phyloP scores from a whole-genome alignment of 2,888 invertebrate genomes.

The Brachylomia viminalis region DNA sequence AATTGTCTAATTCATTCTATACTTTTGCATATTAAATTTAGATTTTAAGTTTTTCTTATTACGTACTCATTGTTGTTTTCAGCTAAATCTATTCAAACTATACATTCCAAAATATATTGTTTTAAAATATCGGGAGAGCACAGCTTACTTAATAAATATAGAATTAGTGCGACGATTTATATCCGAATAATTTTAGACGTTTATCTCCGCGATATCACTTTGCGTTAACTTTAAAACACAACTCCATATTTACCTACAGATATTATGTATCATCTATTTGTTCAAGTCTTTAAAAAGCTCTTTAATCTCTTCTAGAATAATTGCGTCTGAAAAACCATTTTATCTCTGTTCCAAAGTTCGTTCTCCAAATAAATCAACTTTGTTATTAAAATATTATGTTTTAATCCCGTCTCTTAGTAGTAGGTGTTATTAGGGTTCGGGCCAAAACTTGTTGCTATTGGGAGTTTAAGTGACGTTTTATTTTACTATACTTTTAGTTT shows the following conservation, averaged over 20 bases:
- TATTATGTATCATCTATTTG: not conserved
- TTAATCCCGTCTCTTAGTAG: slow-evolving; percentile 21
- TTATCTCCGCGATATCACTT: too few relatives aligned
- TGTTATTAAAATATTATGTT: slow-evolving; percentile 15
- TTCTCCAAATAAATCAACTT: slow-evolving; percentile 41
- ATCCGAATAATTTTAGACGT: too few relatives aligned
- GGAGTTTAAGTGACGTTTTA: slow-evolving; percentile 2
- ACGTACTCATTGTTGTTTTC: too few relatives aligned
- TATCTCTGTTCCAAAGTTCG: slow-evolving; percentile 44
- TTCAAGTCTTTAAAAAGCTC: slow-evolving; percentile 4
- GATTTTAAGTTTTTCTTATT: not conserved
- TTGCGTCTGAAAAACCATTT: slow-evolving; percentile 29
- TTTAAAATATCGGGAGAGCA: not conserved
- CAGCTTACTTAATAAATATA: not conserved
- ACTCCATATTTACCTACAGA: slow-evolving; percentile 5
- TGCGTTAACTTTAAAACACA: too few relatives aligned
- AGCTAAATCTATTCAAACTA: not conserved
- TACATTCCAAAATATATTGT: not conserved
- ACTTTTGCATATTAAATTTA: not conserved
- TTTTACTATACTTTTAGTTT: slow-evolving; percentile 16
- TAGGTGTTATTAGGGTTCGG: not conserved
- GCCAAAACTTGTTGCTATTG: slow-evolving; percentile 10
- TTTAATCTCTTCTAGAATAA: slow-evolving; percentile 39
- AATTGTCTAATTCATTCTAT: not conserved
- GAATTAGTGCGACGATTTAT: not conserved